These are phyloP conservation scores for Ophiodon elongatus DNA, from an alignment of 2,113 vertebrate genomes.

Conservation along the genomic window DNA sequence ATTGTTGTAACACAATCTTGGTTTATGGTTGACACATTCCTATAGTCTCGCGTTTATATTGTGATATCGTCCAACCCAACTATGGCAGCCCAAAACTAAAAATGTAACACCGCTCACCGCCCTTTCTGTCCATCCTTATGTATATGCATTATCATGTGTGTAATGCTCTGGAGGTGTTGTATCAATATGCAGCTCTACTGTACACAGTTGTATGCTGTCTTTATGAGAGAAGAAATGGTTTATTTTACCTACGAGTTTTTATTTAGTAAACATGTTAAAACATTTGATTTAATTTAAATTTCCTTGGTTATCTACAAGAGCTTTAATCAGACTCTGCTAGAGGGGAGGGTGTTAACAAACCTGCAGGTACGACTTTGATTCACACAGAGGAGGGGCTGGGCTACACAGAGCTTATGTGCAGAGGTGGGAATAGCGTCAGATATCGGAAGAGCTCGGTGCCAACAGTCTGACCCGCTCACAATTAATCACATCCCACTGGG, in stretches of 20 bases:
- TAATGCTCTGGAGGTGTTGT: not conserved
- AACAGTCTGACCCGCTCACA: slow-evolving; percentile 64
- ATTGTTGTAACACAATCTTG: not conserved
- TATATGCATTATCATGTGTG: not conserved
- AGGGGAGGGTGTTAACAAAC: not conserved
- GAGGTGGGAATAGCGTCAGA: slow-evolving; percentile 57
- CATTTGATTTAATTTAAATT: too few species aligned
- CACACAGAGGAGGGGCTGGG: not conserved
- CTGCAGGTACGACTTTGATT: slow-evolving; percentile 15
- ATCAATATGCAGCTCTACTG: not conserved
- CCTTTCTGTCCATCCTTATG: not conserved
- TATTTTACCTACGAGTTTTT: not conserved
- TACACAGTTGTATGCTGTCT: not conserved
- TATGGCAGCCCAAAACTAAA: too few species aligned
- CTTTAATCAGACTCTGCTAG: not conserved
- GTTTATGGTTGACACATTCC: not conserved
- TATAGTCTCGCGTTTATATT: not conserved
- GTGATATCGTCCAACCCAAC: not conserved
- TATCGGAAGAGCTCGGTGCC: slow-evolving; percentile 53
- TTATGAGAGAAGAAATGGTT: not conserved
- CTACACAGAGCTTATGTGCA: slow-evolving; percentile 32
- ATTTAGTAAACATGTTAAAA: too few species aligned
- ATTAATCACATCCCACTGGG: slow-evolving; percentile 79
- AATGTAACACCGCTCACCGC: not conserved
- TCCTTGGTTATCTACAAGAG: not conserved